Percentiles rank a stretch among this genome's conserved stretches.
These are phyloP conservation scores for Archilochus colubris DNA, from an alignment of 2,113 vertebrate species.

Conservation along the genomic window DNA sequence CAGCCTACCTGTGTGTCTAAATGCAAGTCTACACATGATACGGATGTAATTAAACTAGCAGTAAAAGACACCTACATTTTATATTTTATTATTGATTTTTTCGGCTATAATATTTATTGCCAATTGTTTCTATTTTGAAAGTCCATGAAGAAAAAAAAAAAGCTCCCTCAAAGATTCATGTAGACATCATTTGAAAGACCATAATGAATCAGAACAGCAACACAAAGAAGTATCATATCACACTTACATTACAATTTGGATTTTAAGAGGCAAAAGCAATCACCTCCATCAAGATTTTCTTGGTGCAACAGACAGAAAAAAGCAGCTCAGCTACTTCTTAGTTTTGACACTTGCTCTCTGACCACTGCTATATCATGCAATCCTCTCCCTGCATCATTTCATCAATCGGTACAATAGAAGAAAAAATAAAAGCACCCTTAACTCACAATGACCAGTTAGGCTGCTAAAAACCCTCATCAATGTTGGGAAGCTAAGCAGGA, in stretches of 20 bases:
- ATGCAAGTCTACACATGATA: slow-evolving; percentile 38
- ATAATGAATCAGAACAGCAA: background rate
- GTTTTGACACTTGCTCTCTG: background rate
- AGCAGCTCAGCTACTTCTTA: background rate
- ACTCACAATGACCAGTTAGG: background rate
- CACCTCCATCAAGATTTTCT: background rate
- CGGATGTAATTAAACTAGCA: slow-evolving; percentile 70
- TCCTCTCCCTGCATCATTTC: background rate
- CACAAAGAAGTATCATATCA: background rate
- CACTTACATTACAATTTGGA: background rate
- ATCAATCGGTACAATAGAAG: background rate
- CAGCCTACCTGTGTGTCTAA: slow-evolving; percentile 8
- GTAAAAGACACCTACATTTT: slow-evolving; percentile 59
- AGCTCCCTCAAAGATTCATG: background rate
- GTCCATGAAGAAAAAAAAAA: background rate
- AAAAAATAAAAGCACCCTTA: background rate
- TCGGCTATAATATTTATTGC: slow-evolving; percentile 63
- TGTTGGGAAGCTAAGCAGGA: background rate
- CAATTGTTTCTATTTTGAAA: slow-evolving; percentile 59
- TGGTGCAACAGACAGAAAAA: background rate
- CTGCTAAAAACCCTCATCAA: background rate
- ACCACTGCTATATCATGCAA: background rate
- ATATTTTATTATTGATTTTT: slow-evolving; percentile 70
- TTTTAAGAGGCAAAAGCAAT: background rate
- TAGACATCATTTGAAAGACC: background rate